Evolutionary conservation across 2,113 vertebrate species (phyloP), one percentile per base, ranked within the genome.

Genomic region (Aphyosemion australe): DNA sequence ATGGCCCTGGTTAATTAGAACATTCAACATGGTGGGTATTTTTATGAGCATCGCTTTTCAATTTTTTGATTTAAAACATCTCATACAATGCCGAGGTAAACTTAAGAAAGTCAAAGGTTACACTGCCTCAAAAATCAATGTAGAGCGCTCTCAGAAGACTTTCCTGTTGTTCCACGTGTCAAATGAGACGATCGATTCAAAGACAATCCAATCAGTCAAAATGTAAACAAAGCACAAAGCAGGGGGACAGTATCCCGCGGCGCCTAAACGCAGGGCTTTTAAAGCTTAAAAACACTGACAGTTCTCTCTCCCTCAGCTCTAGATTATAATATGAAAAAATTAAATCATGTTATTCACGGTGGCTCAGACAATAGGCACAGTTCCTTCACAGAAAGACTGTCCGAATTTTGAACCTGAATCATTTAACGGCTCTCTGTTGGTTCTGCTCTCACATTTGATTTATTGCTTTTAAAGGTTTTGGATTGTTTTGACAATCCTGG

Each of bases 151-250:
- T 73, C 73, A 51, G 31, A 58, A 82, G 74, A 65, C 63, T 76
- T 74, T 57, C 65, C 69, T 72, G 73, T 61, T 78, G 68, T 74
- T 85, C 39, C 61, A 32, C 9, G 46, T 26, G 53, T 84, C 72
- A 47, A 61, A 75, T 39, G 61, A 73, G 72, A 54, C 67, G 64
- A 85, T 80, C 67, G 69, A 88, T 82, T 58, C 57, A 68, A 72
- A 60, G 71, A 63, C 76, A 58, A 71, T 20, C 53, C 74, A 73
- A 79, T 84, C 76, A 82, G 66, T 81, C 72, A 77, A 70, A 69
- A 43, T 57, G 62, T 66, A 74, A 79, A 72, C 75, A 73, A 67
- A 68, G 71, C 61, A 37, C 42, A 50, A 4, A 51, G 37, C 47
- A 19, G 31, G 12, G 45, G 60, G 70, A 69, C 49, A 55, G 64